Percentiles rank a stretch among this genome's conserved stretches.
Evolutionary conservation across 2,888 invertebrate species (phyloP).

Genomic region (Galeruca laticollis): DNA sequence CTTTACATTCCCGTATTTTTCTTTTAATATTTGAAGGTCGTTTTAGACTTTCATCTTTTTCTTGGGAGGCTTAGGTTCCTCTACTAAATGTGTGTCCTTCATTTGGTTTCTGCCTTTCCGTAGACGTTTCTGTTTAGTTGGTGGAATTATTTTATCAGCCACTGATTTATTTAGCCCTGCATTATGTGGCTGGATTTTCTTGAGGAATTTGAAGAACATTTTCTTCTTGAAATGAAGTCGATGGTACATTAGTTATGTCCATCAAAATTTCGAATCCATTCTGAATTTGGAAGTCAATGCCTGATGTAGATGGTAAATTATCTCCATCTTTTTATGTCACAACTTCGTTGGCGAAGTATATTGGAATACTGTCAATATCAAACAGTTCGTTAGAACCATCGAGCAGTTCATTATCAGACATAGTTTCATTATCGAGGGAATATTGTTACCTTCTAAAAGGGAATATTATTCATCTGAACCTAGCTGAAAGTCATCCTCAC

Average conservation of each 20-base stretch:
- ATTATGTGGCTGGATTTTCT: constrained; percentile 8
- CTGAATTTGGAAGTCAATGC: constrained; percentile 19
- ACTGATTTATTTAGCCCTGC: constrained; percentile 14
- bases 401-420: constrained; percentile 19
- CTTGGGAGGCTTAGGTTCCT: constrained; percentile 19
- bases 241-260: constrained; percentile 13
- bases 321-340: no score
- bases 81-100: constrained; percentile 14
- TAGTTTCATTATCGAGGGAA: constrained; percentile 14
- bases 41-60: constrained; percentile 19
- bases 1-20: constrained; percentile 15
- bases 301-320: no score
- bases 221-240: constrained; percentile 15
- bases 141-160: constrained; percentile 18
- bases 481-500: no score
- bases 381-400: constrained; percentile 17
- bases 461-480: no score
- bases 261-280: constrained; percentile 11
- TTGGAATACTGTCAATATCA: constrained; percentile 16
- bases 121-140: constrained; percentile 17
- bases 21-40: constrained; percentile 15
- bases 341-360: constrained; percentile 12
- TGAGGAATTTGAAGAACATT: constrained; percentile 12
- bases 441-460: constrained; percentile 6
- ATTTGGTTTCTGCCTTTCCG: constrained; percentile 18